phyloP scores from a whole-genome alignment of 2,797 vertebrate genomes.

The Masticophis lateralis region DNA sequence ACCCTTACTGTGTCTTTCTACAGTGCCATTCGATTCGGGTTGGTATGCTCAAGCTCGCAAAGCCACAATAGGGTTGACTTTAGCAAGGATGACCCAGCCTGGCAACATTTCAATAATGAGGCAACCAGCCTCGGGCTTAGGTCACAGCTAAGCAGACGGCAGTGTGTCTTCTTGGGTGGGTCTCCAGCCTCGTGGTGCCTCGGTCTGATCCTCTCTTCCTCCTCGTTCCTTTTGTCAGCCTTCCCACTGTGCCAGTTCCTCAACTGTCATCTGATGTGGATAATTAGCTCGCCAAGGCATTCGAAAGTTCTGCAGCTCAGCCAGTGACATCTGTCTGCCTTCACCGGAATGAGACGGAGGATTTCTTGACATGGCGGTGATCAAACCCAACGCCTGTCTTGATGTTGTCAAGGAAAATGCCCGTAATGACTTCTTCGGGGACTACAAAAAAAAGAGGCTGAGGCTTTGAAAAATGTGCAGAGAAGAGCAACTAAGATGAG shows the following conservation, averaged over 20 bases:
- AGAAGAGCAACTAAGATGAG: too few species aligned
- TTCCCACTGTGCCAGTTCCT: neutral
- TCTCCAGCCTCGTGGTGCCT: neutral
- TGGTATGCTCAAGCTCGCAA: conserved; percentile 48
- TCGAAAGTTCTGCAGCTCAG: neutral
- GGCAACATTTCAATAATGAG: too few species aligned
- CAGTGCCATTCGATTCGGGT: conserved; percentile 70
- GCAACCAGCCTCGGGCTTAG: neutral
- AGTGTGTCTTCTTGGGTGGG: too few species aligned
- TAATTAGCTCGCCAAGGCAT: neutral
- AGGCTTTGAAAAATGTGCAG: too few species aligned
- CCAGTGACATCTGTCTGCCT: neutral
- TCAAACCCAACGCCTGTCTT: neutral
- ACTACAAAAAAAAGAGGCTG: too few species aligned
- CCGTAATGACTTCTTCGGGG: neutral
- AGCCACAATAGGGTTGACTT: neutral
- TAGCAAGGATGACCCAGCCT: neutral
- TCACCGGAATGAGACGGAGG: neutral
- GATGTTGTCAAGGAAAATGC: neutral
- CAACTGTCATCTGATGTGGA: neutral
- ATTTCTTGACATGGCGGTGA: neutral
- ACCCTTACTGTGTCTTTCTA: conserved; percentile 61
- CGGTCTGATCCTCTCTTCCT: accelerated
- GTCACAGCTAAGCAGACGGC: too few species aligned
- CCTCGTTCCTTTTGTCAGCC: neutral